Evolutionary conservation across 1,140 invertebrate genomes (phyloP), one percentile per base, ranked within the genome.

Genomic region (Antheraea pernyi): DNA sequence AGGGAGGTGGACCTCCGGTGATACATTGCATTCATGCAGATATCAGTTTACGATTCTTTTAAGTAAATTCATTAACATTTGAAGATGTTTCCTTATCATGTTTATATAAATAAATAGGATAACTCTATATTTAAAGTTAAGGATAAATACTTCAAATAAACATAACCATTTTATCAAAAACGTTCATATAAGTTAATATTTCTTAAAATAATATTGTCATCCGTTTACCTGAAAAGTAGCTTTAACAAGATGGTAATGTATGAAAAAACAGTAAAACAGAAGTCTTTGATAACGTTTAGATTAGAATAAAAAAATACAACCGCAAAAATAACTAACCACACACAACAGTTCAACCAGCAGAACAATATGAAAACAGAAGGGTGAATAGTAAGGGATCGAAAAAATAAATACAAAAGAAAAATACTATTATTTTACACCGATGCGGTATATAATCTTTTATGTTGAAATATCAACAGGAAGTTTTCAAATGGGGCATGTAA

Each of bases 381-480:
- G 75, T 63, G 22, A 37, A n/a, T 63, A 71, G 72, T 78, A 83
- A 85, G 86, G 85, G 87, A 16, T 42, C 71, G 75, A 53, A n/a
- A 42, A 76, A 82, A 84, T 88, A 85, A 87, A 86, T 88, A 88
- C 87, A 88, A 89, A 90, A 83, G 87, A 89, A 88, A 91, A 88
- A 89, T 89, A 89, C 85, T 82, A 83, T 86, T 89, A 91, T 91
- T 91, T 91, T 91, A 89, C 86, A 90, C 88, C 82, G 89, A 78
- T 85, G 89, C 79, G 88, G 89, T 91, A 91, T 87, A 91, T 88
- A 88, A 91, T 91, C 88, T 89, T 89, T 88, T 89, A 89, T 88
- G 84, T 85, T 86, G 76, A 91, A 91, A 67, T 89, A 88, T 91
- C 87, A 89, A 92, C 89, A 91, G 89, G 89, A 89, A 89, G 80